phyloP scores from a whole-genome alignment of 1,140 invertebrate species.

The Heliothis subflexa region DNA sequence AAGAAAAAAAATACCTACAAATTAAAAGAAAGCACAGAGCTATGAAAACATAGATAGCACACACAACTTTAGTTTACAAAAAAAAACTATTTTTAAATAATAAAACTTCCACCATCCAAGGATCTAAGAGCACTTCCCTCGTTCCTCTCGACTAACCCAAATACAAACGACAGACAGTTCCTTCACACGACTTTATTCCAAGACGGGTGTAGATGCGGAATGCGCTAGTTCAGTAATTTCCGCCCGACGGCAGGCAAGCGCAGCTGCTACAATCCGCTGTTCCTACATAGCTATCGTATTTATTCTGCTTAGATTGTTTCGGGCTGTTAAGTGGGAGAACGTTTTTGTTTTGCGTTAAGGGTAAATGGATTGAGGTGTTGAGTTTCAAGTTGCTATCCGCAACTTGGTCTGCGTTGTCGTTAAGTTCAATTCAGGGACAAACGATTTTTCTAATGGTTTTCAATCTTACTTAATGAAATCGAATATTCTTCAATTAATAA shows the following conservation, averaged over 20 bases:
- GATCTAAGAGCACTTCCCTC: background rate
- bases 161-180: background rate
- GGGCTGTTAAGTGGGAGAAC: background rate
- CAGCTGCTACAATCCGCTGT: constrained; percentile 12
- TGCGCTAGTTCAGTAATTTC: constrained; percentile 47
- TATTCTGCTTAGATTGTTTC: constrained; percentile 32
- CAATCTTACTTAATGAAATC: no score
- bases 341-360: background rate
- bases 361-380: no score
- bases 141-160: background rate
- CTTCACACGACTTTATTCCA: background rate
- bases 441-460: no score
- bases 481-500: no score
- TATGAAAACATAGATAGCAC: no score
- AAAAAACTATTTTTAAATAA: background rate
- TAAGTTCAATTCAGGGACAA: no score
- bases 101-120: background rate
- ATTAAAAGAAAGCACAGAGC: no score
- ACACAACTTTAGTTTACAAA: background rate
- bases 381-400: no score
- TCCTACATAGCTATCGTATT: constrained; percentile 34
- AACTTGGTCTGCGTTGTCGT: no score
- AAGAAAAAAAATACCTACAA: no score
- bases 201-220: constrained; percentile 31
- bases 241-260: constrained; percentile 15